Conservation (phyloP, 2,888 invertebrate genomes). For the Apeira syringaria region DNA sequence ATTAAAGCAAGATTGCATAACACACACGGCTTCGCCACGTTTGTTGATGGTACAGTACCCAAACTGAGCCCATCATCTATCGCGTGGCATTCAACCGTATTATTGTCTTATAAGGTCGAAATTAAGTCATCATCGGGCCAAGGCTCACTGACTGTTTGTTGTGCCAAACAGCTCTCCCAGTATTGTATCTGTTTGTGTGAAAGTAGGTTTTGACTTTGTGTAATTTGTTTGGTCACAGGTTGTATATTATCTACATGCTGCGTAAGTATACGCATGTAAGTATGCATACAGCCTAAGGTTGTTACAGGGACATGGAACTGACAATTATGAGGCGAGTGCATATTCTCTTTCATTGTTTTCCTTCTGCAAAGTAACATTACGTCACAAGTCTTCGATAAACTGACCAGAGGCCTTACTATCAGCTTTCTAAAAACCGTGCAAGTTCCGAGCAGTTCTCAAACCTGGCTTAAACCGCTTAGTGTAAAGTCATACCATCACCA, state of each 20-base stretch:
- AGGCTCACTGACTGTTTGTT: constrained; percentile 12
- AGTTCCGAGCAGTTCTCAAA: too few species aligned
- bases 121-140: neutral
- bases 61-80: constrained; percentile 3
- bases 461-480: too few species aligned
- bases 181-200: constrained; percentile 28
- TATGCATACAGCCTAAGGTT: too few species aligned
- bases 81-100: constrained; percentile 4
- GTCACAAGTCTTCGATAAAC: too few species aligned
- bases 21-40: constrained; percentile 25
- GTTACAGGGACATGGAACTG: neutral
- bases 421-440: too few species aligned
- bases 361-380: too few species aligned
- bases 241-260: too few species aligned
- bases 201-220: constrained; percentile 25
- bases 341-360: neutral
- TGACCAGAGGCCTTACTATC: too few species aligned
- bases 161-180: constrained; percentile 20
- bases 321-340: neutral
- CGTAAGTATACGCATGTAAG: too few species aligned
- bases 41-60: constrained; percentile 13
- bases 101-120: constrained; percentile 12
- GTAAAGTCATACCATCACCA: too few species aligned
- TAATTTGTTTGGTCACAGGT: constrained; percentile 8
- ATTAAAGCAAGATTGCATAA: constrained; percentile 34